Evolutionary conservation across 2,113 vertebrate genomes (phyloP).

Genomic region (Chionomys nivalis): DNA sequence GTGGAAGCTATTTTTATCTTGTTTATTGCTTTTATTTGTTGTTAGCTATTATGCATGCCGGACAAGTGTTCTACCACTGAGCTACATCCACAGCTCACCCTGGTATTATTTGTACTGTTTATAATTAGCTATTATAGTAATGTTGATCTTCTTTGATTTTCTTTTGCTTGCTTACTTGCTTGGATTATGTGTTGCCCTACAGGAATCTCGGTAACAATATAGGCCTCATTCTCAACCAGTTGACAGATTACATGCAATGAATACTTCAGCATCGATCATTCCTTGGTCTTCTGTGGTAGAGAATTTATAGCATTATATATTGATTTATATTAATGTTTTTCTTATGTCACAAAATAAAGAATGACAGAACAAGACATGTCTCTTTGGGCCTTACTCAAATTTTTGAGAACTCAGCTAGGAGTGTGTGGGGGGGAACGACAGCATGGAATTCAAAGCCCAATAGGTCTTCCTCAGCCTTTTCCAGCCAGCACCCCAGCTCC

Average conservation of each 20-base stretch:
- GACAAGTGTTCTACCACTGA: neutral
- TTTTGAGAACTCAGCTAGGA: neutral
- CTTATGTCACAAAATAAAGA: neutral
- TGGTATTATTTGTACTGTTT: neutral
- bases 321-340: neutral
- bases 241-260: neutral
- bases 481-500: neutral
- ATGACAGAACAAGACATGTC: neutral
- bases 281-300: neutral
- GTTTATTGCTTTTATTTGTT: neutral
- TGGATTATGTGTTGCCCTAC: neutral
- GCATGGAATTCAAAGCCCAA: neutral
- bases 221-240: neutral
- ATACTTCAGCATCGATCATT: neutral
- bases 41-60: neutral
- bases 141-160: neutral
- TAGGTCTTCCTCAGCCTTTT: too few relatives aligned
- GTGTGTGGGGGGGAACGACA: neutral
- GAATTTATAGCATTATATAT: neutral
- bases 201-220: neutral
- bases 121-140: neutral
- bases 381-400: neutral
- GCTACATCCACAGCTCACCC: too few relatives aligned
- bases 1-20: neutral
- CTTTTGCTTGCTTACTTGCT: neutral